phyloP scores from a whole-genome alignment of 1,140 invertebrate genomes.

The Leptopilina boulardi region DNA sequence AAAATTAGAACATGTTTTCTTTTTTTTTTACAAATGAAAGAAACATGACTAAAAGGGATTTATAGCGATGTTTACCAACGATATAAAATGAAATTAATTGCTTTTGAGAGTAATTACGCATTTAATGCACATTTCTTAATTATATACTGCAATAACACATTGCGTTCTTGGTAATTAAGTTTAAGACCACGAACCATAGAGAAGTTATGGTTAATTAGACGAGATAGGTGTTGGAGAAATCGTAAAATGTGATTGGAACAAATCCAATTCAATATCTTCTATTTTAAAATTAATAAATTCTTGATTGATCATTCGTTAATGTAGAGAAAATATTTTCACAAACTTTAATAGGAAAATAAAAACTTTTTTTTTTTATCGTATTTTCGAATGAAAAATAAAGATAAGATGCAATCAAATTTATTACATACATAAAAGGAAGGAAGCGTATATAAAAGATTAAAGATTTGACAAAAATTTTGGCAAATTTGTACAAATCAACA shows the following conservation, averaged over 20 bases:
- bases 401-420: neutral
- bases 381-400: too few relatives aligned
- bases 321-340: too few relatives aligned
- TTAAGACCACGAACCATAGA: conserved; percentile 18
- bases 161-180: conserved; percentile 17
- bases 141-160: conserved; percentile 26
- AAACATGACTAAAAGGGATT: conserved; percentile 4
- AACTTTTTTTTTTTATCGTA: too few relatives aligned
- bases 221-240: conserved; percentile 21
- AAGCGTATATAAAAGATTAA: neutral
- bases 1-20: neutral
- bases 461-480: neutral
- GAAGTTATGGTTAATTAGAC: conserved; percentile 29
- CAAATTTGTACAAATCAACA: conserved; percentile 9
- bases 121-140: conserved; percentile 28
- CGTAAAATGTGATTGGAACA: conserved; percentile 6
- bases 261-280: neutral
- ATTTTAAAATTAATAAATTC: neutral
- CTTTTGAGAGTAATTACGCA: conserved; percentile 27
- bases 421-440: neutral
- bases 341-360: too few relatives aligned
- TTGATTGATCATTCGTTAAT: neutral
- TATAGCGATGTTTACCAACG: neutral
- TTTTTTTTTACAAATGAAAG: neutral
- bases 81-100: conserved; percentile 25